Evolutionary conservation across 53 echinoderm and acorn worm species (phyloP).

Genomic region (Pentamera pediparva): DNA sequence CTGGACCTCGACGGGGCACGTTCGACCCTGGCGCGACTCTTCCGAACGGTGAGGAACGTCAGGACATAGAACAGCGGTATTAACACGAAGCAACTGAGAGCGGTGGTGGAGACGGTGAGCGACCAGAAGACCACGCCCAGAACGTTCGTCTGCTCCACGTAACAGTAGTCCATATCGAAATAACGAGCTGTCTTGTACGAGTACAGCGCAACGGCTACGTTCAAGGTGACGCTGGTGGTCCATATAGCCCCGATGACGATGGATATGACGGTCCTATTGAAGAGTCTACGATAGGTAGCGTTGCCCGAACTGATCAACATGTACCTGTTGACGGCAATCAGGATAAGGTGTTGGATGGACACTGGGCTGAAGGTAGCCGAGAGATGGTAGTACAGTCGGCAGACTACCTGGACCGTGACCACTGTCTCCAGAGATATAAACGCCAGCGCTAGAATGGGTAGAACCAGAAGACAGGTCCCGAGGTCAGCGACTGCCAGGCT

Average conservation of each 20-base stretch:
- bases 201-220: neutral
- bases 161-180: constrained; percentile 13
- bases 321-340: constrained; percentile 22
- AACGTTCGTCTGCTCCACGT: neutral
- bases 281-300: neutral
- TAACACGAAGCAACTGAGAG: constrained; percentile 4
- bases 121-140: constrained; percentile 1
- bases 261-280: neutral
- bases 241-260: neutral
- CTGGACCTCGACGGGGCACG: neutral
- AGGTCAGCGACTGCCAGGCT: constrained; percentile 26
- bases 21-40: constrained; percentile 6
- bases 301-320: neutral
- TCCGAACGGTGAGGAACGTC: constrained; percentile 12
- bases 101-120: neutral
- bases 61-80: constrained; percentile 9
- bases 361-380: constrained; percentile 12
- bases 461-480: constrained; percentile 1
- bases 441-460: constrained; percentile 10
- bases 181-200: neutral
- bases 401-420: neutral
- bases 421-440: constrained; percentile 7
- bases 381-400: constrained; percentile 11
- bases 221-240: neutral
- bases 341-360: constrained; percentile 21